These are phyloP conservation scores for Rhopalosiphum nymphaeae DNA, from an alignment of 2,888 invertebrate genomes.

Conservation along the genomic window DNA sequence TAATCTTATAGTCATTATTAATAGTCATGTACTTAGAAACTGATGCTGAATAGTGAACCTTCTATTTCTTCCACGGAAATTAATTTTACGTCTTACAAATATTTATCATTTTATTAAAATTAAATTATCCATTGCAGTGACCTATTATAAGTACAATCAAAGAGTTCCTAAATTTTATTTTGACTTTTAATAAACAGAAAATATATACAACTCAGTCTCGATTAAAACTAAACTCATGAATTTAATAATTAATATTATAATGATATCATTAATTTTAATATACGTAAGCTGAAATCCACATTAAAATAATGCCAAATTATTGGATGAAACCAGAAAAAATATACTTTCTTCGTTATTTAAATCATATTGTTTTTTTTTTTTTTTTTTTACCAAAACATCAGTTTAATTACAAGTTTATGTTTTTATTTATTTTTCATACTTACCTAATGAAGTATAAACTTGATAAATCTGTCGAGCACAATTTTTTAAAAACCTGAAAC, in stretches of 20 bases:
- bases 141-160: not conserved
- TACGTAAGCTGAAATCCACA: not conserved
- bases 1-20: no score
- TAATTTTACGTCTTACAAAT: not conserved
- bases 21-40: no score
- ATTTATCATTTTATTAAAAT: not conserved
- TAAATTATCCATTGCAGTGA: not conserved
- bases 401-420: constrained; percentile 1
- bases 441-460: constrained; percentile 36
- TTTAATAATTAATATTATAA: not conserved
- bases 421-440: not conserved
- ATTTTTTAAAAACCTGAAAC: constrained; percentile 4
- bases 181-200: not conserved
- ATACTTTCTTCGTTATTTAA: not conserved
- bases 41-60: no score
- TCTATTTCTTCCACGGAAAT: not conserved
- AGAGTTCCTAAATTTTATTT: not conserved
- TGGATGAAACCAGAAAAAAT: not conserved
- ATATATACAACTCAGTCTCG: not conserved
- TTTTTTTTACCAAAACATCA: not conserved
- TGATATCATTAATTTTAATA: not conserved
- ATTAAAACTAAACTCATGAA: not conserved
- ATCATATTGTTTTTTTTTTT: not conserved
- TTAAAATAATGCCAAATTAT: not conserved
- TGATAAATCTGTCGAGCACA: constrained; percentile 13